Evolutionary conservation across 2,797 vertebrate species (phyloP).

Genomic region (Catamblyrhynchus diadema): DNA sequence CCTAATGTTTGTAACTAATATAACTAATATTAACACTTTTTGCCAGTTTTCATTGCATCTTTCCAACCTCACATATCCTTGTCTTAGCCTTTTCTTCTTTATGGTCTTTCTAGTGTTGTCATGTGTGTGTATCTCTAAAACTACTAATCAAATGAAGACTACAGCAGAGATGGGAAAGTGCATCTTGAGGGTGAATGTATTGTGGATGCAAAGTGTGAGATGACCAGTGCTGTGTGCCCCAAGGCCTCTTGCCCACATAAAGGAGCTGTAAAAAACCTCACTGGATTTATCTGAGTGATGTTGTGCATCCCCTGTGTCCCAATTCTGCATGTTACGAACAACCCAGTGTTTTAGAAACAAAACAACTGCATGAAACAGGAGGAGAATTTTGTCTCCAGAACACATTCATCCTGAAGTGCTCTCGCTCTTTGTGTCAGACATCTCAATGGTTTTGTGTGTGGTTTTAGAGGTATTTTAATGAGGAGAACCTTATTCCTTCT

Average conservation of each 20-base stretch:
- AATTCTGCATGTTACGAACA: neutral
- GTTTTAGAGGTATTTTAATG: slow-evolving; percentile 37
- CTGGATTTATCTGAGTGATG: neutral
- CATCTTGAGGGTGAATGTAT: slow-evolving; percentile 56
- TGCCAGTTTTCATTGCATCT: neutral
- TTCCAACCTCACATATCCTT: neutral
- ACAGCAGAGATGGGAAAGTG: neutral
- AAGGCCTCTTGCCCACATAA: neutral
- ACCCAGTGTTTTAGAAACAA: neutral
- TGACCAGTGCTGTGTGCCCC: neutral
- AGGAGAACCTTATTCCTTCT: neutral
- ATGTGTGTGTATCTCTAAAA: slow-evolving; percentile 39
- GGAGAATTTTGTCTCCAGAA: slow-evolving; percentile 25
- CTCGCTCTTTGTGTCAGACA: neutral
- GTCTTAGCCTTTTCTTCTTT: slow-evolving; percentile 44
- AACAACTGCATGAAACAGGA: neutral
- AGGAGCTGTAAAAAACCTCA: neutral
- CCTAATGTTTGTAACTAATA: neutral
- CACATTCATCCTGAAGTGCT: slow-evolving; percentile 19
- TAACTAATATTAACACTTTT: neutral
- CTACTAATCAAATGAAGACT: slow-evolving; percentile 19
- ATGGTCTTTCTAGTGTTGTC: slow-evolving; percentile 6
- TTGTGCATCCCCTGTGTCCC: neutral
- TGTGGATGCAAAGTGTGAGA: neutral
- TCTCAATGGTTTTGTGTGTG: neutral